Evolutionary conservation across 2,113 vertebrate genomes (phyloP).

Genomic region (Amazona vittata): DNA sequence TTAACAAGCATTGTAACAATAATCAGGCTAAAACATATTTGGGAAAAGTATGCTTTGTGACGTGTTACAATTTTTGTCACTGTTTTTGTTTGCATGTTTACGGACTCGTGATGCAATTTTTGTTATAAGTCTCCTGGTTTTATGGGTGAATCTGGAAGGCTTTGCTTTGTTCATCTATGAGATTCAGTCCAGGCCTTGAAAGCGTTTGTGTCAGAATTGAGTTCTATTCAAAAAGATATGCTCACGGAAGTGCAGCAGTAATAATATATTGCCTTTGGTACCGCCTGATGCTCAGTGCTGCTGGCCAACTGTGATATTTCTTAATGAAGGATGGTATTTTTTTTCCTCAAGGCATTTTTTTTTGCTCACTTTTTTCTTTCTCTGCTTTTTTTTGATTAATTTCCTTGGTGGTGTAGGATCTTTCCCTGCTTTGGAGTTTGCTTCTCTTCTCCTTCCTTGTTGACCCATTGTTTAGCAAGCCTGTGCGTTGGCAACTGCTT

Average conservation of each 20-base stretch:
- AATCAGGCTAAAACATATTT: slow-evolving; percentile 16
- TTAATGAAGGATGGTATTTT: slow-evolving; percentile 27
- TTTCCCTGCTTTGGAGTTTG: neutral
- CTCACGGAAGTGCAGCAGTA: neutral
- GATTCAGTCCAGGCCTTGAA: neutral
- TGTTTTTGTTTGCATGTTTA: neutral
- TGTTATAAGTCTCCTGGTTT: neutral
- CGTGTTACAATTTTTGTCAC: neutral
- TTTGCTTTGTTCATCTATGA: neutral
- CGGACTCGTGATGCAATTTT: neutral
- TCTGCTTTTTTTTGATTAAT: slow-evolving; percentile 10
- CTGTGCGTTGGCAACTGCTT: neutral
- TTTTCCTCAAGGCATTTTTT: neutral
- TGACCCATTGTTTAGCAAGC: neutral
- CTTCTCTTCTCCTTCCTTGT: neutral
- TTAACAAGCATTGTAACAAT: neutral
- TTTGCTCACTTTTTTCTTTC: slow-evolving; percentile 17
- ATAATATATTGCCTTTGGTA: slow-evolving; percentile 42
- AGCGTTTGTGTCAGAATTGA: neutral
- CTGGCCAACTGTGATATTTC: slow-evolving; percentile 44
- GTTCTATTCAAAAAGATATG: neutral
- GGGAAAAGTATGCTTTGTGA: neutral
- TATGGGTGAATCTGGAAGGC: neutral
- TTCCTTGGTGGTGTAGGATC: neutral
- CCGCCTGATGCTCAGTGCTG: neutral